Evolutionary conservation across 1,140 invertebrate species (phyloP), one percentile per base, ranked within the genome.

Genomic region (Hylyphantes graminicola): DNA sequence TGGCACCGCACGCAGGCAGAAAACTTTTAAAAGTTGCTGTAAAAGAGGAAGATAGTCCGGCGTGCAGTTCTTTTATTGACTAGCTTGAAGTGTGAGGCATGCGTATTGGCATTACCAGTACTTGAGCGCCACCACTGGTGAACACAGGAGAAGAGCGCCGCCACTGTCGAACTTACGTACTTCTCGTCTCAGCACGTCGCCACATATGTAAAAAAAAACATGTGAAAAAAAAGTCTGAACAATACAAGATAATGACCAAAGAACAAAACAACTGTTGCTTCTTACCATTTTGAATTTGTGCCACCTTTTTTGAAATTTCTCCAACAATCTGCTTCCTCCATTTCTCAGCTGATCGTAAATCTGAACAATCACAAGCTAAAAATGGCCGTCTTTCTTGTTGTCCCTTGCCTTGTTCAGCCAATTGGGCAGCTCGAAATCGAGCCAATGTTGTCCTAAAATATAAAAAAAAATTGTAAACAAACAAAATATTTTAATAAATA

Each of bases 281-380:
- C 19, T 86, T 90, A 94, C 94, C 94, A 92, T 99, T 99, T 90
- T 99, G 98, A 89, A 99, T 99, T 90, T 98, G 96, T 17, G 98
- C 95, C n/a, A 99, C 98, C 92, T 99, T 99, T 88, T 97, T 96
- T 0, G 97, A 96, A 59, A 99, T 95, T 91, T 99, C 98, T 85
- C 97, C 91, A 72, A 99, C 97, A 81, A 99, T 98, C 90, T 99
- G 96, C 89, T 96, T 92, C 87, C 98, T 92, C 94, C 96, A 99
- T 91, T 97, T 98, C 88, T 99, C 97, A 72, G 95, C 95, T 89
- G 97, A 95, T 68, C 93, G 93, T 12, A 99, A 89, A 90, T 96
- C 95, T 88, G 93, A 93, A 90, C 97, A 99, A 87, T 98, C 96
- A 1, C 96, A 96, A 0, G 97, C 97, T 55, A 99, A 90, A 88